Conservation (phyloP, 2,113 vertebrate species). For the Cyanoliseus patagonus region DNA sequence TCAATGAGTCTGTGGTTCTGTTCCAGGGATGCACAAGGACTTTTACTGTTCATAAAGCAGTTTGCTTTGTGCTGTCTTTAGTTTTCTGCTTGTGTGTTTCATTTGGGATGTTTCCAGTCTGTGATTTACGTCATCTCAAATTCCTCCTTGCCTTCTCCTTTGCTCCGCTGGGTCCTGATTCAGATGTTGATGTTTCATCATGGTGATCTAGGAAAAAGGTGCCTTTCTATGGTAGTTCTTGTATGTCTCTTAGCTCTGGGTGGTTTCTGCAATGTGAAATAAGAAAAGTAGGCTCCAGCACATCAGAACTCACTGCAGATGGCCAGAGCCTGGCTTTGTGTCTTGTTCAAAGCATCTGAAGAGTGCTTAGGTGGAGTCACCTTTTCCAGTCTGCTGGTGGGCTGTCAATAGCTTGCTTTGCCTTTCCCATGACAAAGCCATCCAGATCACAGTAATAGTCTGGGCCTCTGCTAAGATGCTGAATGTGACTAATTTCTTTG, state of each 20-base stretch:
- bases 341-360: background rate
- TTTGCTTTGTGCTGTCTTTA: background rate
- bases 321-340: background rate
- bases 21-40: background rate
- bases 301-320: background rate
- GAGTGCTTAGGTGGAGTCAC: background rate
- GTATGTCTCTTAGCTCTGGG: background rate
- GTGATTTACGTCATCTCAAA: background rate
- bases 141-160: background rate
- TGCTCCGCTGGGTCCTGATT: accelerated
- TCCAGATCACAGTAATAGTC: background rate
- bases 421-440: background rate
- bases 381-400: background rate
- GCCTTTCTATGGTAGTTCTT: background rate
- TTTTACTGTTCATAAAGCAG: background rate
- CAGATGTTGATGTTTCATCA: background rate
- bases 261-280: background rate
- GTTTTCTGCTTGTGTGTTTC: background rate
- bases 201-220: background rate
- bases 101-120: background rate
- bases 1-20: background rate
- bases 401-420: background rate
- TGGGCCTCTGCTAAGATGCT: background rate
- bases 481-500: background rate
- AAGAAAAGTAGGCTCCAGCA: background rate